A percentile compares a stretch with the other conserved stretches of the same genome.
These are phyloP conservation scores for Pterostichus niger DNA, from an alignment of 2,888 invertebrate genomes.

Conservation along the genomic window DNA sequence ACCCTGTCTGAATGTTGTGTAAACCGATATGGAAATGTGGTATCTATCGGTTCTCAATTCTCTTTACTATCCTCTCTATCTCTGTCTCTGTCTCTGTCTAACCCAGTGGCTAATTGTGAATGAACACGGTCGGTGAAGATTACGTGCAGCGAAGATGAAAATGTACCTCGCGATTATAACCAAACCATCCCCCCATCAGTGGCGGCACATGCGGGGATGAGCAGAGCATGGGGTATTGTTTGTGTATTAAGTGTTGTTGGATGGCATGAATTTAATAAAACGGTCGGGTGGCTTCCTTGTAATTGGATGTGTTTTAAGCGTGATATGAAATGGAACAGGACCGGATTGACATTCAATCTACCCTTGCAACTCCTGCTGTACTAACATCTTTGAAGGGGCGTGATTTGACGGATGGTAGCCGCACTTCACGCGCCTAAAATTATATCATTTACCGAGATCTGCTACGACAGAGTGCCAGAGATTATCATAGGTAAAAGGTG, in stretches of 20 bases:
- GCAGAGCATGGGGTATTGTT: not conserved
- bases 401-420: no score
- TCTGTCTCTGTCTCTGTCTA: not conserved
- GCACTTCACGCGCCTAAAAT: no score
- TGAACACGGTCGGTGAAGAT: not conserved
- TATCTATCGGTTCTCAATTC: not conserved
- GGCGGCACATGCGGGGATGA: not conserved
- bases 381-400: no score
- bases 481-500: no score
- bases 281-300: not conserved
- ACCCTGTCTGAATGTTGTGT: not conserved
- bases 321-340: no score
- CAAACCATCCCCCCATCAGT: not conserved
- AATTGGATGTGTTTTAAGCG: not conserved
- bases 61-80: no score
- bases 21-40: not conserved
- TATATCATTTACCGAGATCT: no score
- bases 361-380: no score
- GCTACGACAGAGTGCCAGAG: no score
- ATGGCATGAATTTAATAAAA: conserved; percentile 5
- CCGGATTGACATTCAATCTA: no score
- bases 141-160: conserved; percentile 3
- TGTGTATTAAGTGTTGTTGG: not conserved
- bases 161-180: not conserved
- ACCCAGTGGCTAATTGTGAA: not conserved